Conservation (phyloP, 2,888 invertebrate genomes). For the Stratiomys singularior region DNA sequence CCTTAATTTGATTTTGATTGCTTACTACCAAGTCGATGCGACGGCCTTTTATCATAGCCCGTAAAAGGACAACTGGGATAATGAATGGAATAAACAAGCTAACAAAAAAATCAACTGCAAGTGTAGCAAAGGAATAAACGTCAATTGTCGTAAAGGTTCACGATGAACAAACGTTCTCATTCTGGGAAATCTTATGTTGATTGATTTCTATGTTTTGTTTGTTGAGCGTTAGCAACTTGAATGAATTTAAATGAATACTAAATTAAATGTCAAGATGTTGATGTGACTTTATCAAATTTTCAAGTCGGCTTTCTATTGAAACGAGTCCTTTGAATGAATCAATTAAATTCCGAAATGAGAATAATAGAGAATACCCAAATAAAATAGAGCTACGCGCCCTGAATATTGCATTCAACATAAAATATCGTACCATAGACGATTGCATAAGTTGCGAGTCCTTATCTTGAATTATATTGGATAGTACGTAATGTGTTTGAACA, state of each 20-base stretch:
- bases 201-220: conserved; percentile 26
- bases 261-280: conserved; percentile 17
- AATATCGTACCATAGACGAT: no score
- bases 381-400: no score
- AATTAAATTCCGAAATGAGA: not conserved
- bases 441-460: no score
- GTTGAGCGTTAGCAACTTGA: not conserved
- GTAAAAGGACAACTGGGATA: not conserved
- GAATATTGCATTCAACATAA: no score
- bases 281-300: conserved; percentile 5
- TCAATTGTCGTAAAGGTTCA: not conserved
- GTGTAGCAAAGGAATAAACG: not conserved
- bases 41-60: not conserved
- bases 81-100: not conserved
- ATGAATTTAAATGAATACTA: conserved; percentile 14
- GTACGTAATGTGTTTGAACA: no score
- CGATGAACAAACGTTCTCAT: not conserved
- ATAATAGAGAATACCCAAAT: no score
- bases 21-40: not conserved
- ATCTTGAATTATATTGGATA: no score
- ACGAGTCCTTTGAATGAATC: not conserved
- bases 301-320: not conserved
- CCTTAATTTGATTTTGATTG: conserved; percentile 39
- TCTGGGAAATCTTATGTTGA: conserved; percentile 15
- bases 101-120: not conserved